A percentile compares a stretch with the other conserved stretches of the same genome.
phyloP scores from a whole-genome alignment of 2,113 vertebrate species.

The Gallinago undulata region DNA sequence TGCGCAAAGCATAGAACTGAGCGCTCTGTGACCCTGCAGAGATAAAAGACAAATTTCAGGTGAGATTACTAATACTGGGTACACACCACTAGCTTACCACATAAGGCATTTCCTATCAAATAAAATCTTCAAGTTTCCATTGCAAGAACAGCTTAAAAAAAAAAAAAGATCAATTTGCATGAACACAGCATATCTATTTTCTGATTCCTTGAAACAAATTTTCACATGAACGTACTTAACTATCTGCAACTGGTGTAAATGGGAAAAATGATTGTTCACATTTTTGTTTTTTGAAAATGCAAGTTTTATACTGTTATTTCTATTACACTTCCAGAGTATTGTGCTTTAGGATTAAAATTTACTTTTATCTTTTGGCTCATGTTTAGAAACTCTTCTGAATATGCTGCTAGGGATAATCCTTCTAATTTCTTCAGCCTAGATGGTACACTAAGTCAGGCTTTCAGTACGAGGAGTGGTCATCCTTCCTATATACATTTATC shows the following conservation, averaged over 20 bases:
- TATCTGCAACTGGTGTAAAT: neutral
- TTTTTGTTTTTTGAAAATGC: neutral
- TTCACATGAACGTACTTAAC: neutral
- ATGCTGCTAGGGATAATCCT: neutral
- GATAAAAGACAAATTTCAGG: neutral
- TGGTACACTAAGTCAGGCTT: neutral
- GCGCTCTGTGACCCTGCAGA: conserved; percentile 81
- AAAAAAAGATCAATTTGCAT: neutral
- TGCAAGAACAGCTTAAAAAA: neutral
- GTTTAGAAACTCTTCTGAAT: neutral
- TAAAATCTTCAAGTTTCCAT: neutral
- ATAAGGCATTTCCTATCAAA: neutral
- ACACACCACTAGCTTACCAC: neutral
- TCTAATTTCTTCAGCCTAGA: neutral
- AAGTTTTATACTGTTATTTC: neutral
- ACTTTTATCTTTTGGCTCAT: neutral
- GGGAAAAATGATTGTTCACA: neutral
- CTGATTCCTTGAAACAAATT: neutral
- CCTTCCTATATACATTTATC: neutral
- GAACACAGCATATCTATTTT: neutral
- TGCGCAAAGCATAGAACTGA: conserved; percentile 84
- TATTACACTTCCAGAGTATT: neutral
- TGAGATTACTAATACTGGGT: neutral
- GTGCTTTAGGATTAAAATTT: neutral
- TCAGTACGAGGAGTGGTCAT: neutral